Evolutionary conservation across 2,113 vertebrate species (phyloP).

Genomic region (Mobula birostris): DNA sequence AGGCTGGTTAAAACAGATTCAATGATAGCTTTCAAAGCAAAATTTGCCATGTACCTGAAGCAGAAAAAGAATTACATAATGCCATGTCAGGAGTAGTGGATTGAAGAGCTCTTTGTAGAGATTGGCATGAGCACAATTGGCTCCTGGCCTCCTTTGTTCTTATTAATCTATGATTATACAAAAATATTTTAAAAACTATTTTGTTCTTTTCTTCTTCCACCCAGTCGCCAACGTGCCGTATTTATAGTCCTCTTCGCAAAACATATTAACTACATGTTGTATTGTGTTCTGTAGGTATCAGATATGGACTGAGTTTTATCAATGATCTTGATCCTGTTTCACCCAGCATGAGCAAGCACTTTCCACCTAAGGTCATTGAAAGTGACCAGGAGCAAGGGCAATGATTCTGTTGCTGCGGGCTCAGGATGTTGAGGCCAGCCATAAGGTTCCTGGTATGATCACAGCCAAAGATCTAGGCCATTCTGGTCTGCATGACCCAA

Average conservation of each 20-base stretch:
- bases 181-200: not conserved
- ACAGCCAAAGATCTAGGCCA: not conserved
- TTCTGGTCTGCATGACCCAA: not conserved
- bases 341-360: not conserved
- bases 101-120: not conserved
- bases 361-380: not conserved
- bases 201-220: not conserved
- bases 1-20: not conserved
- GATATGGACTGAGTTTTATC: not conserved
- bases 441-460: not conserved
- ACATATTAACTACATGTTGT: not conserved
- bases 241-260: no score
- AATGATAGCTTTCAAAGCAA: not conserved
- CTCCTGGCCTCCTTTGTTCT: not conserved
- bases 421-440: not conserved
- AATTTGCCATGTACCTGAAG: not conserved
- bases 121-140: not conserved
- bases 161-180: not conserved
- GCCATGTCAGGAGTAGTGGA: not conserved
- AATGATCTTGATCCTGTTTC: not conserved
- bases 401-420: not conserved
- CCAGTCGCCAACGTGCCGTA: not conserved
- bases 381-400: not conserved
- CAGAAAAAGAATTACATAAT: not conserved
- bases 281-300: not conserved